phyloP scores from a whole-genome alignment of 2,888 invertebrate genomes.

The Hypomecis punctinalis region DNA sequence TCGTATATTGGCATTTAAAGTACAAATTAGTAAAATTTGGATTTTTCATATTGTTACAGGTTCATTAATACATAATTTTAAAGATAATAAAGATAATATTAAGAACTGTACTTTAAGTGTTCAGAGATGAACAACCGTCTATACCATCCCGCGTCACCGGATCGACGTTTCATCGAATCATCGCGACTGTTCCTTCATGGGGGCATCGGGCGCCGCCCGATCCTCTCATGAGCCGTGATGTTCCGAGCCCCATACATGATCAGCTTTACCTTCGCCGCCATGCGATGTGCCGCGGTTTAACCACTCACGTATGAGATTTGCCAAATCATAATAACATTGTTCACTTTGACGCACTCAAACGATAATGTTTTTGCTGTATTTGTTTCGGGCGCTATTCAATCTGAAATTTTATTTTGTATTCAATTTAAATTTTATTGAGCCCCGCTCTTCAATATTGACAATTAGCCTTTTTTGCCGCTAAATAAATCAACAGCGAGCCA shows the following conservation, averaged over 20 bases:
- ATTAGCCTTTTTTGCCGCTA: too few relatives aligned
- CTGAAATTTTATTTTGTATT: too few relatives aligned
- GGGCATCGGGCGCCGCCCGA: conserved; percentile 23
- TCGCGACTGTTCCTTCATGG: conserved; percentile 30
- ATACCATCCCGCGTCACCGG: conserved; percentile 76
- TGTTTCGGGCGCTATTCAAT: too few relatives aligned
- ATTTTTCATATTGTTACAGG: conserved; percentile 85
- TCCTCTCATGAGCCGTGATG: conserved; percentile 23
- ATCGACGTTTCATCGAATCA: conserved; percentile 48
- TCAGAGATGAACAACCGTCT: conserved; percentile 79
- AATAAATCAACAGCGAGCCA: too few relatives aligned
- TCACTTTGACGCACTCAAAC: too few relatives aligned
- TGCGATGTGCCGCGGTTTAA: background rate
- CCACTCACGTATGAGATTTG: too few relatives aligned
- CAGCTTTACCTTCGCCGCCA: conserved; percentile 2
- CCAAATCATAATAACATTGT: too few relatives aligned
- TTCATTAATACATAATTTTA: conserved; percentile 83
- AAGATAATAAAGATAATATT: conserved; percentile 75
- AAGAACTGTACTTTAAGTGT: conserved; percentile 85
- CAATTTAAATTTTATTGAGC: too few relatives aligned
- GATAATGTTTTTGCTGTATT: too few relatives aligned
- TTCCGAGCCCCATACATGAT: background rate
- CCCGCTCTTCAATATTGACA: too few relatives aligned
- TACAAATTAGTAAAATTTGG: conserved; percentile 85
- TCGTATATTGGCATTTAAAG: conserved; percentile 84